Base-by-base conservation (phyloP, 2,888 invertebrate species). In the Shargacucullia verbasci region DNA sequence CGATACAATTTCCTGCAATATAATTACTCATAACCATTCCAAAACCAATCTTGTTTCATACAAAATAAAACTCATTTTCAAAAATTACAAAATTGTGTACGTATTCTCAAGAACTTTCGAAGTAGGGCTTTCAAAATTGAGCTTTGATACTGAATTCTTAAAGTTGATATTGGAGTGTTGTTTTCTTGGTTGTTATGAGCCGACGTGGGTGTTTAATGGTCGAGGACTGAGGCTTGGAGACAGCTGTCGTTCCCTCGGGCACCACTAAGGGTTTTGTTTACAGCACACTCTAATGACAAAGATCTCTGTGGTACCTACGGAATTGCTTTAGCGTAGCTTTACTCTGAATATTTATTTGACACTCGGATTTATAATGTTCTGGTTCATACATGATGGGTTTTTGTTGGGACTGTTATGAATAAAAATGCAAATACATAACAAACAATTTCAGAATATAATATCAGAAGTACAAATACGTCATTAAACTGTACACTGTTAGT, bases 211-310 rank as follows among this genome's bases (percentile, higher is more conserved):
- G 91, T 91, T 92, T 91, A 91, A 91, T 90, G 84, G 86, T 79
- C 65, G 80, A 79, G 79, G 78, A 77, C 68, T 82, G 87, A 90
- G 89, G 91, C 87, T 85, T 94, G 92, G 86, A 78, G 90, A 90
- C 93, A 94, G 92, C 93, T 93, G 93, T 90, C 87, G 87, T 59
- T 88, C 91, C 90, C 91, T 79, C 78, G 85, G 87, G 90, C 83
- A 82, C 80, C 80, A 79, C 86, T 86, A 83, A 83, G 88, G 85
- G 88, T 85, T 90, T 91, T 92, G 92, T 92, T 92, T 92, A 92
- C 91, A 86, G 83, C 83, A 81, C 75, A 74, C 82, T 84, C 87
- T 91, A 90, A 91, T 91, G 89, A 89, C 86, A 83, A 83, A 83
- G 82, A 84, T 86, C 80, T 84, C 71, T 68, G 72, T 67, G 46